A percentile compares a stretch with the other conserved stretches of the same genome.
Evolutionary conservation across 2,888 invertebrate species (phyloP).

Genomic region (Acanthococcus lagerstroemiae): DNA sequence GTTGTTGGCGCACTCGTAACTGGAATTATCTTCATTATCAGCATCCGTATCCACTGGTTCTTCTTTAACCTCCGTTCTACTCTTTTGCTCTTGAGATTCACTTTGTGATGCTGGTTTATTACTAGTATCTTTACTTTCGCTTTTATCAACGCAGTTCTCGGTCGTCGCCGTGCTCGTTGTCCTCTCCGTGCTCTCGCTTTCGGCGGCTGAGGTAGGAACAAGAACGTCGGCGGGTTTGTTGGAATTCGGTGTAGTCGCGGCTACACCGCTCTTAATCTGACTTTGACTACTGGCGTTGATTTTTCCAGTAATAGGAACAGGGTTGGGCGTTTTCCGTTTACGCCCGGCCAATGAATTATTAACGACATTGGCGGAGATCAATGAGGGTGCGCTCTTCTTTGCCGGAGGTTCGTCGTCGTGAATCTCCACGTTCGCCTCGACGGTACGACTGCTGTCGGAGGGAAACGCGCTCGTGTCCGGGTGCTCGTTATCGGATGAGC

Average conservation of each 20-base stretch:
- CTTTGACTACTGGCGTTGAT: background rate
- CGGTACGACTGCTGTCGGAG: constrained; percentile 15
- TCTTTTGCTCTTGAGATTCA: constrained; percentile 18
- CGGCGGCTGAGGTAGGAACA: background rate
- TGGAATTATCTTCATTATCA: constrained; percentile 24
- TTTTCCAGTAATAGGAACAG: background rate
- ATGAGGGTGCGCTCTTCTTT: constrained; percentile 6
- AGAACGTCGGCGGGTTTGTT: constrained; percentile 12
- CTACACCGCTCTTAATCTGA: background rate
- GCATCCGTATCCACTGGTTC: constrained; percentile 18
- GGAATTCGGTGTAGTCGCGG: background rate
- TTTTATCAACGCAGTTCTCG: background rate
- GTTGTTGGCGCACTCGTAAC: constrained; percentile 26
- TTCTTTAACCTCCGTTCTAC: constrained; percentile 18
- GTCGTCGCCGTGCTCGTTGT: background rate
- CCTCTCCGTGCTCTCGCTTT: constrained; percentile 5
- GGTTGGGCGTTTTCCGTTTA: constrained; percentile 19
- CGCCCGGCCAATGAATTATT: constrained; percentile 15
- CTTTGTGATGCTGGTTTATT: background rate
- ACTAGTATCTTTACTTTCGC: background rate
- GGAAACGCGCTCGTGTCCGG: background rate
- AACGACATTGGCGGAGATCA: constrained; percentile 5
- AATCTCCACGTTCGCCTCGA: constrained; percentile 21
- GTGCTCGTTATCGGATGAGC: constrained; percentile 19
- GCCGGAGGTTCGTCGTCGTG: constrained; percentile 22